phyloP scores from a whole-genome alignment of 2,888 invertebrate species.

The Sussaba pulchella region DNA sequence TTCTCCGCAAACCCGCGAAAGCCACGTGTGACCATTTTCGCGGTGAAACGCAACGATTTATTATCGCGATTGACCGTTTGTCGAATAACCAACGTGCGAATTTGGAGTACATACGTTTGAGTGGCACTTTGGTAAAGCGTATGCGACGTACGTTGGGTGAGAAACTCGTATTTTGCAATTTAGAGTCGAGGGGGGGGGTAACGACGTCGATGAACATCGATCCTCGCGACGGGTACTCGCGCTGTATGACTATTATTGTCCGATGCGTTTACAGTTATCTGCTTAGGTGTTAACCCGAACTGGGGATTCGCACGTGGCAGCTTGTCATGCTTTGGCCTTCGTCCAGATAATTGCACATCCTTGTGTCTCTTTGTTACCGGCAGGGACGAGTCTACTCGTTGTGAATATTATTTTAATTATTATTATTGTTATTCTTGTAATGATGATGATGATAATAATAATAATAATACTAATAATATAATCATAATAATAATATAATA shows the following conservation, averaged over 20 bases:
- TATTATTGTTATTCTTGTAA: no score
- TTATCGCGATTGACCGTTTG: no score
- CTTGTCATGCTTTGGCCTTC: conserved; percentile 9
- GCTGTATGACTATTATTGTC: not conserved
- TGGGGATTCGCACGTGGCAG: conserved; percentile 10
- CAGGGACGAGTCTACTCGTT: not conserved
- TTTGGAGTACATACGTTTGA: no score
- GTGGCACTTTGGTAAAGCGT: no score
- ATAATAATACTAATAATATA: no score
- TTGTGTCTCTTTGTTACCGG: not conserved
- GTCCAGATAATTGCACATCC: conserved; percentile 1
- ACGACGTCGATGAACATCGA: not conserved
- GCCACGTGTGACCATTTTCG: not conserved
- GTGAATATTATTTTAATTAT: not conserved
- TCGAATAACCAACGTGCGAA: not conserved
- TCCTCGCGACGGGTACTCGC: not conserved
- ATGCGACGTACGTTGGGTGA: not conserved
- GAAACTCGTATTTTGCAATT: conserved; percentile 11
- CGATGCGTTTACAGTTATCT: not conserved
- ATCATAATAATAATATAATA: no score
- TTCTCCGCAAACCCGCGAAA: not conserved
- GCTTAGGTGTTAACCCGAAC: not conserved
- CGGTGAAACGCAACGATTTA: not conserved
- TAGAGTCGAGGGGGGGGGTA: conserved; percentile 2
- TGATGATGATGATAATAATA: no score